phyloP scores from a whole-genome alignment of 1,140 invertebrate genomes.

The Caenorhabditis tropicalis region DNA sequence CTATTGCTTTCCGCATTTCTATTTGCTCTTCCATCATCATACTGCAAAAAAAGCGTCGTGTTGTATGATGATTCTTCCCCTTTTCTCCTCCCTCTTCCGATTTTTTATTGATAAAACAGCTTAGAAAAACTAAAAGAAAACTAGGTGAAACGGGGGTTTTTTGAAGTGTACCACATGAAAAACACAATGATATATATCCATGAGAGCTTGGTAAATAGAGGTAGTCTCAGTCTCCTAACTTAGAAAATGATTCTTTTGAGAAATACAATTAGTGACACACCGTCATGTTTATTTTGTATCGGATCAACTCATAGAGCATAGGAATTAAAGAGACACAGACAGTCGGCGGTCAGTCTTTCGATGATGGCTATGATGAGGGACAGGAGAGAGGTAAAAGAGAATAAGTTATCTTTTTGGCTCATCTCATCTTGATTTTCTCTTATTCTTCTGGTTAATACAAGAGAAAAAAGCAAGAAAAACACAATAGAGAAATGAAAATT shows the following conservation, averaged over 20 bases:
- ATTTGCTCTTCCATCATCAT: constrained; percentile 7
- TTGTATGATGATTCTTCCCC: background rate
- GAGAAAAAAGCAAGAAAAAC: background rate
- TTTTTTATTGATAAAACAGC: constrained; percentile 38
- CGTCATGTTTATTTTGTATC: constrained; percentile 3
- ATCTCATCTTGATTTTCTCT: constrained; percentile 7
- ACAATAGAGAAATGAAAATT: background rate
- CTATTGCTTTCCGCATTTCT: background rate
- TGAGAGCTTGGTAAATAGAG: constrained; percentile 11
- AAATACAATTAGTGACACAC: constrained; percentile 32
- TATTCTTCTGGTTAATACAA: constrained; percentile 3
- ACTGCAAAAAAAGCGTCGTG: background rate
- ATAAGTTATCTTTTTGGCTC: constrained; percentile 29
- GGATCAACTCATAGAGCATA: background rate
- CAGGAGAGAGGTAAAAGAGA: background rate
- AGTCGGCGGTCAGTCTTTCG: constrained; percentile 12
- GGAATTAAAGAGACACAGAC: background rate
- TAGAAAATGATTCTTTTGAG: constrained; percentile 37
- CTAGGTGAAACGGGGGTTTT: background rate
- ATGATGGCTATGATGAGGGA: constrained; percentile 20
- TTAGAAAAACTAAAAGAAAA: constrained; percentile 12
- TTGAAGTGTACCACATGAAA: constrained; percentile 1
- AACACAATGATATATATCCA: background rate
- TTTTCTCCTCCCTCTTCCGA: background rate
- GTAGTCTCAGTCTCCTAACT: background rate